Evolutionary conservation across 2,113 vertebrate genomes (phyloP).

Genomic region (Neoarius graeffei): DNA sequence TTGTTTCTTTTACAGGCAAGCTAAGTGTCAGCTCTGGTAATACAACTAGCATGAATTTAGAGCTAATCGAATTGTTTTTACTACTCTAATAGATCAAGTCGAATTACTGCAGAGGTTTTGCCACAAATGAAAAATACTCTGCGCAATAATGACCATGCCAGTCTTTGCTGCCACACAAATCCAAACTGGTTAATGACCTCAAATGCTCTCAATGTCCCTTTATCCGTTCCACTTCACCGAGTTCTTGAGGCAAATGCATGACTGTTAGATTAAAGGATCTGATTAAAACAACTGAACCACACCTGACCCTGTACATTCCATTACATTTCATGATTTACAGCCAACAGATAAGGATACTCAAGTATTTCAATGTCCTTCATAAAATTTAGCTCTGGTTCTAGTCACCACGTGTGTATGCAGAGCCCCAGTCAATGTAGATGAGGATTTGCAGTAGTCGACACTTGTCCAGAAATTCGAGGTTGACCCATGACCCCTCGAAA

Average conservation of each 20-base stretch:
- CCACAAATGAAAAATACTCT: not conserved
- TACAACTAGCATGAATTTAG: not conserved
- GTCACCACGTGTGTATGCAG: not conserved
- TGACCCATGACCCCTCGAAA: constrained; percentile 25
- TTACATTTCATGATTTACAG: constrained; percentile 4
- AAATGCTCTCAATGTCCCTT: constrained; percentile 21
- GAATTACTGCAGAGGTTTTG: constrained; percentile 8
- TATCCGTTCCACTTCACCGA: constrained; percentile 28
- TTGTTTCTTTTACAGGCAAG: not conserved
- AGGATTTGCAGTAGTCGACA: not conserved
- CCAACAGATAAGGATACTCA: not conserved
- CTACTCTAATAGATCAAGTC: not conserved
- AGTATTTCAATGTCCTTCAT: not conserved
- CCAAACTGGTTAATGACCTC: constrained; percentile 1
- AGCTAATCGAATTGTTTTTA: constrained; percentile 13
- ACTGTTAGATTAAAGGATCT: constrained; percentile 21
- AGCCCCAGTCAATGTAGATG: not conserved
- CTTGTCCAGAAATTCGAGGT: constrained; percentile 14
- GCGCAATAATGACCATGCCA: not conserved
- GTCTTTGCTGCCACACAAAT: not conserved
- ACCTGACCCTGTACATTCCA: constrained; percentile 13
- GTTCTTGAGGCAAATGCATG: not conserved
- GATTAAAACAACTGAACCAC: constrained; percentile 33
- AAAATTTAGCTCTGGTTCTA: constrained; percentile 1
- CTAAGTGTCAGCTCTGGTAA: not conserved